Evolutionary conservation across 1,140 invertebrate species (phyloP), one percentile per base, ranked within the genome.

Genomic region (Drosophila biarmipes): DNA sequence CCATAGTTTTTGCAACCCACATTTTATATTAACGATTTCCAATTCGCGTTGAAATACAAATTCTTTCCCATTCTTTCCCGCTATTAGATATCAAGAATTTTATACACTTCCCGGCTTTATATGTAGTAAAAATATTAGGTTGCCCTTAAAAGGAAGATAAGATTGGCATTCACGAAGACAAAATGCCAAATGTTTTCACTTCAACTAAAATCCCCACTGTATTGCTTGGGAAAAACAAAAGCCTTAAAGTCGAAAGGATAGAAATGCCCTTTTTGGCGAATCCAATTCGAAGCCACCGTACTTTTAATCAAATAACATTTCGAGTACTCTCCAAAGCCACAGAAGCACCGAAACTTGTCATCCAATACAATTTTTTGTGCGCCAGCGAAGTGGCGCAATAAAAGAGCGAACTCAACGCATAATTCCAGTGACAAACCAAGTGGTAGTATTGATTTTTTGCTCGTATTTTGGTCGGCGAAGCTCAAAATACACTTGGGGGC

Each of bases 401-500:
- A 71, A 49, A 40, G 67, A 69, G 49, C 64, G 42, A 57, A 43
- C 29, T 17, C 4, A 53, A 68, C 48, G 34, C 54, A 75, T 75
- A 71, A 71, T 75, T 71, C 77, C 59, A 79, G 63, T 74, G 75
- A 66, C 78, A 80, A 42, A 10, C 45, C 49, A 53, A 82, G 66
- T 76, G 58, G 45, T 42, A 61, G 55, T 71, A 84, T 84, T 66
- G 80, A 74, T 84, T 79, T 81, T 68, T 35, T 69, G 31, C 54
- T 51, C 31, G 35, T 10, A 19, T 54, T 68, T 27, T 58, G 17
- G 55, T 43, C 38, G 14, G 15, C 46, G 10, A 61, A 62, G 52
- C 21, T 45, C 17, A 17, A 58, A 43, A 54, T 46, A 15, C n/a
- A 29, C 14, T 43, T 6, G 8, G 35, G 35, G 49, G 19, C 8